These are phyloP conservation scores for Psittacula derbiana DNA, from an alignment of 2,797 vertebrate genomes.

Conservation along the genomic window DNA sequence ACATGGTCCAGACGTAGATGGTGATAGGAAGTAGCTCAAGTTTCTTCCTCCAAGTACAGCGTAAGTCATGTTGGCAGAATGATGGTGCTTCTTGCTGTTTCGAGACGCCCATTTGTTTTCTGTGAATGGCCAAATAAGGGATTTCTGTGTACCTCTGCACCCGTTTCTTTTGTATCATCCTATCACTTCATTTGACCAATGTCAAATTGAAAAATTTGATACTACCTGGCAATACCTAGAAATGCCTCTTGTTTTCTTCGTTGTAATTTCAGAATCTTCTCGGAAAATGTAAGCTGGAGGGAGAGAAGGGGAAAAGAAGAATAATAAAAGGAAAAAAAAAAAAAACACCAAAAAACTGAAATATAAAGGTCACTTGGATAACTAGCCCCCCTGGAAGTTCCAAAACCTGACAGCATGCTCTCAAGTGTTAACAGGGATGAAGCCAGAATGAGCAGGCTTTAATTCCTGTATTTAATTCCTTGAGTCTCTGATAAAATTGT, in stretches of 20 bases:
- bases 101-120: neutral
- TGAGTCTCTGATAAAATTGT: neutral
- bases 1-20: neutral
- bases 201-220: neutral
- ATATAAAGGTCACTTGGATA: neutral
- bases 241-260: neutral
- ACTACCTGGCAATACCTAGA: neutral
- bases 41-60: neutral
- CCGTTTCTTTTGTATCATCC: neutral
- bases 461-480: neutral
- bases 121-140: neutral
- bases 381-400: neutral
- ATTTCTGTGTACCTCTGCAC: neutral
- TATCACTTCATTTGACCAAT: accelerated
- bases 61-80: neutral
- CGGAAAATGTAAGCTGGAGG: neutral
- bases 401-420: neutral
- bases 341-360: neutral
- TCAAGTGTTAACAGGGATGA: neutral
- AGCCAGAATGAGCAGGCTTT: neutral
- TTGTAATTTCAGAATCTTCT: neutral
- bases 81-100: neutral
- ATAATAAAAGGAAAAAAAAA: neutral
- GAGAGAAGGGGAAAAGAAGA: accelerated
- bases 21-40: neutral